Base-by-base conservation (phyloP, 2,113 vertebrate species). In the Eretmochelys imbricata region DNA sequence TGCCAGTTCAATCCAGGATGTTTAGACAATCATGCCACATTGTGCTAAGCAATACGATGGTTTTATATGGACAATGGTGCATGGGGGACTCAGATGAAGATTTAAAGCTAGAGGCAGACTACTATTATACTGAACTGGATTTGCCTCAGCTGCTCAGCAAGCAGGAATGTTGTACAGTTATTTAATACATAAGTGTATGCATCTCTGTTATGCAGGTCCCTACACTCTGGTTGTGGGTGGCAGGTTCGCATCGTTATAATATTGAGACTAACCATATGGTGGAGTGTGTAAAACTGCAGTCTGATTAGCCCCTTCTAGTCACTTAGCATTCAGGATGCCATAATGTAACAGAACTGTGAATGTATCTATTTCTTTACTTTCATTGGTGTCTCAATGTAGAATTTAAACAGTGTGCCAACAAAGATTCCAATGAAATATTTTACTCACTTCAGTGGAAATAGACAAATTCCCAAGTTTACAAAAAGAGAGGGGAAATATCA, bases 1-100 rank as follows among this genome's bases (percentile, higher is more conserved):
- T 98, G 98, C 97, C 95, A 88, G 97, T 98, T 98, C 96, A 98
- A 91, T 96, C 94, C 93, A 92, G 92, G 92, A 97, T 93, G 96
- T 95, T 97, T 97, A 98, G 97, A 97, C 97, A 98, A 98, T 98
- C 98, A 97, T 93, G 93, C 93, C 89, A 98, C 98, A 98, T 97
- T 98, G 95, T 96, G 97, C 97, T 97, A 97, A 98, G 95, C 86
- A 91, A 80, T 89, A 88, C 84, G 94, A 91, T 96, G 93, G 92
- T 96, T 97, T 98, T 97, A 91, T 95, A 97, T 42, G 92, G 95
- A 97, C 90, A 95, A 96, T 85, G 86, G 89, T 51, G 75, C 96
- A 88, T 62, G 83, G 95, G 89, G 94, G 95, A 98, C 97, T 95
- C 97, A 97, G 97, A 89, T 85, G 90, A 17, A 88, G 96, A 97